Conservation (phyloP, 2,888 invertebrate species). For the Polydrusus tereticollis region DNA sequence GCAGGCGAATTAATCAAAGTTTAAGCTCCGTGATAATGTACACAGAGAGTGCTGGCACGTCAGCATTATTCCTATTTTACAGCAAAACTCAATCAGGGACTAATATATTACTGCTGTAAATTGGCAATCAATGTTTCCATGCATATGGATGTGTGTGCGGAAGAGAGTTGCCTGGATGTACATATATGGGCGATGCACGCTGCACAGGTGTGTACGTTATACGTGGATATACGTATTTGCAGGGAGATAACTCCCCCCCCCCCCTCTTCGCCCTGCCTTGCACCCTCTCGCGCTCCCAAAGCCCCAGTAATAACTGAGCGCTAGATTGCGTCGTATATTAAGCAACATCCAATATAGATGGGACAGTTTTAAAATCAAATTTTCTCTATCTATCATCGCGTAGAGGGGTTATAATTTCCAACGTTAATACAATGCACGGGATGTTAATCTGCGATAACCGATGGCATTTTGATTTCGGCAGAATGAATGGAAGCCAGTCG, state of each 20-base stretch:
- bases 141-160: constrained; percentile 65
- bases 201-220: constrained; percentile 42
- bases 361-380: constrained; percentile 69
- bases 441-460: constrained; percentile 69
- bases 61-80: constrained; percentile 70
- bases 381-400: constrained; percentile 68
- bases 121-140: constrained; percentile 70
- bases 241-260: constrained; percentile 35
- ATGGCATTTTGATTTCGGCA: constrained; percentile 57
- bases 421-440: constrained; percentile 68
- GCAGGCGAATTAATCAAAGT: constrained; percentile 68
- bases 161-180: constrained; percentile 45
- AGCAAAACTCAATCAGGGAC: constrained; percentile 69
- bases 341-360: constrained; percentile 68
- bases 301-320: constrained; percentile 64
- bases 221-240: constrained; percentile 2
- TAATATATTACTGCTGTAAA: constrained; percentile 70
- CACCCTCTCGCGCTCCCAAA: constrained; percentile 14
- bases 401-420: constrained; percentile 66
- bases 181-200: constrained; percentile 51
- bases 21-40: constrained; percentile 68
- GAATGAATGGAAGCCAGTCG: constrained; percentile 37
- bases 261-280: constrained; percentile 15
- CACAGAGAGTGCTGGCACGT: constrained; percentile 64
- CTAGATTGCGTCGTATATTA: constrained; percentile 68